Percentiles rank a stretch among this genome's conserved stretches.
phyloP scores from a whole-genome alignment of 2,113 vertebrate species.

The Apaloderma vittatum region DNA sequence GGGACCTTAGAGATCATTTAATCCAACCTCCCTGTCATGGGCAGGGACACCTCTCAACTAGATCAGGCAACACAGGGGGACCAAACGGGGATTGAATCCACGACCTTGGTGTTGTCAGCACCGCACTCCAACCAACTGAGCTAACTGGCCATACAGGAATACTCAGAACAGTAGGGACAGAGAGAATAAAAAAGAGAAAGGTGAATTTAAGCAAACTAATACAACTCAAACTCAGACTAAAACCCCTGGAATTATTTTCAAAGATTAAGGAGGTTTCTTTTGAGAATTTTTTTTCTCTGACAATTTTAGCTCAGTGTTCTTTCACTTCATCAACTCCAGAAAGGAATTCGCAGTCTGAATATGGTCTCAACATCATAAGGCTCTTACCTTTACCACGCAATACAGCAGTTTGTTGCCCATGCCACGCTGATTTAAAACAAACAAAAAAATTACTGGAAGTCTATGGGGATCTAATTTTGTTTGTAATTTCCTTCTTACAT shows the following conservation, averaged over 20 bases:
- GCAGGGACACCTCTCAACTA: too few relatives aligned
- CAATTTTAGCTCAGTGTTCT: not conserved
- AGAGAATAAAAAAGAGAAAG: not conserved
- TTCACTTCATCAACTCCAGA: not conserved
- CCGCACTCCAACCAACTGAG: too few relatives aligned
- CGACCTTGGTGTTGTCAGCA: too few relatives aligned
- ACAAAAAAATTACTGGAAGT: not conserved
- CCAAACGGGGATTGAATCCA: too few relatives aligned
- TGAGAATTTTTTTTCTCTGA: not conserved
- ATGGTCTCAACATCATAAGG: not conserved
- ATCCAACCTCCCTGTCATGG: too few relatives aligned
- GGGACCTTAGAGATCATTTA: too few relatives aligned
- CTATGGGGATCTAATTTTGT: not conserved
- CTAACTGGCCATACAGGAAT: too few relatives aligned
- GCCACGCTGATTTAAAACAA: not conserved
- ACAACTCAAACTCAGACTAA: not conserved
- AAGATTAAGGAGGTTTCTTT: not conserved
- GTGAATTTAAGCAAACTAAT: not conserved
- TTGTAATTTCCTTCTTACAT: not conserved
- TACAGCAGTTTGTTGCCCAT: not conserved
- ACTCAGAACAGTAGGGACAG: not conserved
- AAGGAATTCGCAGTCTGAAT: not conserved
- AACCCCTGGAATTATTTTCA: not conserved
- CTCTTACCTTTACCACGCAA: not conserved
- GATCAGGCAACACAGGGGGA: too few relatives aligned